Percentiles rank a stretch among this genome's conserved stretches.
phyloP scores from a whole-genome alignment of 2,113 vertebrate genomes.

The Onychostoma macrolepis region DNA sequence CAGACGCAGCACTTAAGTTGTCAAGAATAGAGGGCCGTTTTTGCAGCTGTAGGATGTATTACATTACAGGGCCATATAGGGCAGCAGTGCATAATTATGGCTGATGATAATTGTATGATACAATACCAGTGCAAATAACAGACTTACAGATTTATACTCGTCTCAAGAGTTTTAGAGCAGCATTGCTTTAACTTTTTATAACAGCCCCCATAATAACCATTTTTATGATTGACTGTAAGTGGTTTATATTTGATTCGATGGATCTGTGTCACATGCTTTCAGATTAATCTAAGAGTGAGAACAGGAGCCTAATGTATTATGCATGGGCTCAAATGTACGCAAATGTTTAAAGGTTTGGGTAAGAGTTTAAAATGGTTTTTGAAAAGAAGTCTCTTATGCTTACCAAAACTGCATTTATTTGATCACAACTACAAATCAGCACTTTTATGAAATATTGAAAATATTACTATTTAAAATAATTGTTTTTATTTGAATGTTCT shows the following conservation, averaged over 20 bases:
- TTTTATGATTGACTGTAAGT: neutral
- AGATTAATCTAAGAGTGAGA: neutral
- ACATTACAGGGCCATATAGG: conserved; percentile 22
- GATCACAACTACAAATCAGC: neutral
- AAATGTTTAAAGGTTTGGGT: neutral
- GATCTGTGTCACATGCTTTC: neutral
- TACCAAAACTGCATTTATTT: neutral
- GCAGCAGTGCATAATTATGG: conserved; percentile 8
- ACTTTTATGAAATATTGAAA: neutral
- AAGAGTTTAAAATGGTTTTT: neutral
- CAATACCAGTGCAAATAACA: neutral
- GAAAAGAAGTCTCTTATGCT: neutral
- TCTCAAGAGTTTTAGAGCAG: neutral
- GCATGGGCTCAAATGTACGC: neutral
- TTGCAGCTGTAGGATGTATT: neutral
- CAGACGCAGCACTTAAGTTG: conserved; percentile 1
- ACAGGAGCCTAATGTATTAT: neutral
- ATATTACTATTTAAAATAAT: neutral
- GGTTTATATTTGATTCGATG: neutral
- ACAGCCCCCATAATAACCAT: neutral
- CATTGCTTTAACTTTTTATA: neutral
- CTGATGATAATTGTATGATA: conserved; percentile 18
- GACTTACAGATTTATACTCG: neutral
- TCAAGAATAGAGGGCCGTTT: neutral
- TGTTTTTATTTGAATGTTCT: neutral